These are phyloP conservation scores for Leucophenga varia DNA, from an alignment of 1,140 invertebrate species.

Conservation along the genomic window DNA sequence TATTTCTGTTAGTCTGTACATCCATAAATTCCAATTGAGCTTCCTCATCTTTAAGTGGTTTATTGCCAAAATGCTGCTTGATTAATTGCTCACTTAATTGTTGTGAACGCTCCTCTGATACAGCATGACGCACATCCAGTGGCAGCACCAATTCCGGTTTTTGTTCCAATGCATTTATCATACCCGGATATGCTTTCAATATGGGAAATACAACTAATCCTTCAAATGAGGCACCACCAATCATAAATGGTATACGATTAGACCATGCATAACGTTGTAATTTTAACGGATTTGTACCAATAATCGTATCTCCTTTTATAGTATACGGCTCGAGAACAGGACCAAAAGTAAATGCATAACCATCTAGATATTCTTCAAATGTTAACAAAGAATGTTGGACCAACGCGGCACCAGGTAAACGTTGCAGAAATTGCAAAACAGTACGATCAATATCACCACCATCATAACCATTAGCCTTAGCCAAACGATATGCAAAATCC, in stretches of 20 bases:
- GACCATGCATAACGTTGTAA: slow-evolving; percentile 44
- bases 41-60: too few species aligned
- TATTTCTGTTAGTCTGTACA: too few species aligned
- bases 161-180: slow-evolving; percentile 23
- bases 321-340: slow-evolving; percentile 41
- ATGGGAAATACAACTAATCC: slow-evolving; percentile 32
- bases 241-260: slow-evolving; percentile 43
- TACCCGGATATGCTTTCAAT: slow-evolving; percentile 18
- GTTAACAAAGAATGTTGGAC: slow-evolving; percentile 30
- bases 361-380: slow-evolving; percentile 17
- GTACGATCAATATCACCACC: slow-evolving; percentile 34
- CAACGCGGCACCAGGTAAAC: slow-evolving; percentile 62
- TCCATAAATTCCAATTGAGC: too few species aligned
- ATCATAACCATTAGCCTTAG: slow-evolving; percentile 26
- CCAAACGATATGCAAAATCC: slow-evolving; percentile 20
- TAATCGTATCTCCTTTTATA: slow-evolving; percentile 10
- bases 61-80: too few species aligned
- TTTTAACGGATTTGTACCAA: slow-evolving; percentile 2
- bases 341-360: slow-evolving; percentile 30
- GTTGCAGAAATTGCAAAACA: slow-evolving; percentile 54
- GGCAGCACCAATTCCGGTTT: slow-evolving; percentile 29
- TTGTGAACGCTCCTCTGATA: background rate
- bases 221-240: slow-evolving; percentile 54
- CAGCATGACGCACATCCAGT: slow-evolving; percentile 19
- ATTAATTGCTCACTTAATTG: too few species aligned